Base-by-base conservation (phyloP, 2,888 invertebrate species). In the Lypha dubia region DNA sequence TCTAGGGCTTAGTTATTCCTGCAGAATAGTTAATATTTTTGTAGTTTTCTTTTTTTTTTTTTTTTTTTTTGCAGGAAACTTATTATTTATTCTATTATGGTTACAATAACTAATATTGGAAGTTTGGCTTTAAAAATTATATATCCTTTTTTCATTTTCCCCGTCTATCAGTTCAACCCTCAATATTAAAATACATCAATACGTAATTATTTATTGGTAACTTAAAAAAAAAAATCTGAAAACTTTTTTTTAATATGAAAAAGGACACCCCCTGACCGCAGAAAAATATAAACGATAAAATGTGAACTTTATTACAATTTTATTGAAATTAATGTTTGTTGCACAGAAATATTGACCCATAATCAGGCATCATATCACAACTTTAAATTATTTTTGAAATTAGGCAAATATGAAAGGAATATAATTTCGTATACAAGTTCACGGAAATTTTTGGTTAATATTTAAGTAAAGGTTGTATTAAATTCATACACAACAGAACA, bases 261-360 rank as follows among this genome's bases (percentile, higher is more conserved):
- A 60, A 46, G 28, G 22, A 32, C 46, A 22, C 11, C 13, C 6
- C 15, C 9, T 28, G 28, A 28, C 68, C 15, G 5, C 41, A 60
- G 15, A 32, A 62, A 22, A 11, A 44, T 32, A 22, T 22, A 20
- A 49, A 49, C 49, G 49, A 49, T 20, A 17, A 49, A 20, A 20
- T 49, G 8, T 1, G 20, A 6, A 8, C 9, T 1, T 22, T 49
- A 62, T 58, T 68, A 60, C 35, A 58, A 35, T 65, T 65, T 76
- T 65, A 58, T 67, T 58, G 53, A 76, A 76, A 67, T 58, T 56
- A 76, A 58, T 56, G 20, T 22, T 11, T 46, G 1, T 11, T 4
- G 22, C 13, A 51, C 11, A 13, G 22, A 51, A 13, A 17, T 38
- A 46, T 17, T 17, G 1, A 8, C 1, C 46, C 46, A 1, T 6